Evolutionary conservation across 1,140 invertebrate genomes (phyloP), one percentile per base, ranked within the genome.

Genomic region (Drosophila busckii): DNA sequence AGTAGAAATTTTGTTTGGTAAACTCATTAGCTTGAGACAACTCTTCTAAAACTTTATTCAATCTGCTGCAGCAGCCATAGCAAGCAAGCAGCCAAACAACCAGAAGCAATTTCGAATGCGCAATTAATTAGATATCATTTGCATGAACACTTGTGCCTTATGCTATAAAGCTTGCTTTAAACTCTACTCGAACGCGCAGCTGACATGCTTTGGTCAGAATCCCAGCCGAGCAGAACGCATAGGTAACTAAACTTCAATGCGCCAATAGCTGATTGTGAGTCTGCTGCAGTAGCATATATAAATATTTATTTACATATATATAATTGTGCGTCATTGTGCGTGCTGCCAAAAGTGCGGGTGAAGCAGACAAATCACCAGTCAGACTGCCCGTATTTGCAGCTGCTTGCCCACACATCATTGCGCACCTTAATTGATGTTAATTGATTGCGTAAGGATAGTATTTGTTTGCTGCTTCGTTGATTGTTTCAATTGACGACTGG

Each of bases 21-120:
- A 76, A 67, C 73, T 80, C 71, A 59, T 67, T 70, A 71, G 71
- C 56, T 71, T 78, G 56, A 63, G 59, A 60, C 59, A 69, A 61
- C 49, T 64, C 60, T 64, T 28, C 38, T 48, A 31, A 46, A 76
- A 76, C 48, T 76, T 76, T 70, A 17, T 20, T 16, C 38, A 23
- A 10, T 16, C 32, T 13, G 23, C 4, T 13, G 2, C 38, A 44
- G 19, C 17, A 31, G 9, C 31, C 8, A 16, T 29, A 34, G 4
- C 3, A 9, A 22, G n/a, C 44, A 31, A 10, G 28, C 17, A 38
- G 17, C 35, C 12, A 22, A 22, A 29, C 22, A 13, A 26, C 46
- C 37, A 42, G n/a, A n/a, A n/a, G 23, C 22, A 42, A 56, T 62
- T 49, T 17, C 37, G 56, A 48, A 62, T 62, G 40, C 42, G 44